Evolutionary conservation across 2,888 invertebrate species (phyloP), one percentile per base, ranked within the genome.

Genomic region (Catonia carolina): DNA sequence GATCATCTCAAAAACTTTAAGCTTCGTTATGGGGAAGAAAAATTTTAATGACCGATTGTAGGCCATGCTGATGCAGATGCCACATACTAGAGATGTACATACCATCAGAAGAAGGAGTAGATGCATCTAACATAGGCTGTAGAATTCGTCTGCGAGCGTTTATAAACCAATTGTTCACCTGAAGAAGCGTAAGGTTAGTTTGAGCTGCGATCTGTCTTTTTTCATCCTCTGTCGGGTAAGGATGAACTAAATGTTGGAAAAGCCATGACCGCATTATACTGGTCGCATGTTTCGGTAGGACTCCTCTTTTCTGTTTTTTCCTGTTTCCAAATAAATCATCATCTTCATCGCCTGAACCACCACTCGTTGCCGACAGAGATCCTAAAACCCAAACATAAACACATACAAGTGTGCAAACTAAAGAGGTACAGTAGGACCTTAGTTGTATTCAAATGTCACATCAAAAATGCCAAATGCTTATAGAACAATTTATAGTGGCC

Each of bases 241-340:
- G 94, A 75, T 94, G 94, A 92, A 94, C 93, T 68, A 96, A 81
- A 74, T 96, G 95, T 72, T 95, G 93, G 76, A 96, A 96, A 62
- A 96, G 81, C 96, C 96, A 96, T 53, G 93, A 89, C 63, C 95
- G 77, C 92, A 96, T 92, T 63, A 92, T 92, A 73, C 93, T 93
- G 53, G 96, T 97, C 63, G 96, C 96, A 71, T 92, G 91, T 69
- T 96, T 87, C 31, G 96, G 96, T 68, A 97, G 78, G 64, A 96
- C 93, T 12, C 96, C 95, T 12, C 96, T 79, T 75, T 90, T 90
- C 67, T 84, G 86, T 63, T 74, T 74, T 64, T 73, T 74, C 63
- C 81, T 75, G 67, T 79, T 77, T 72, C 78, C 70, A 61, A 63
- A 63, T 54, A 64, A 60, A 63, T 72, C 72, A 50, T 68, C 68